Conservation (phyloP, 1,140 invertebrate species). For the Drosophila miranda region DNA sequence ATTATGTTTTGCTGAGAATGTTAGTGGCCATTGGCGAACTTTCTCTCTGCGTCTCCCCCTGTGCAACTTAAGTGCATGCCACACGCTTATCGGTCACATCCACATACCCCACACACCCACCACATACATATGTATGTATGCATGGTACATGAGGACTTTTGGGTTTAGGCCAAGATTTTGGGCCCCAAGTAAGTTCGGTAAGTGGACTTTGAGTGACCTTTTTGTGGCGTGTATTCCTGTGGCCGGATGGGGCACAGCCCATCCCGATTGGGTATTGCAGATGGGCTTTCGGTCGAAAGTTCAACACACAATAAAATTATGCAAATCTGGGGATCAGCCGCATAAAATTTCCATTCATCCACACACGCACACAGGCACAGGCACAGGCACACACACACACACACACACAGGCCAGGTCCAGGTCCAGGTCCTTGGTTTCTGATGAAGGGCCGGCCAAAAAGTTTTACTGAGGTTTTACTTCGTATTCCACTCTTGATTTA, state of each 20-base stretch:
- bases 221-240: slow-evolving; percentile 51
- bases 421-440: slow-evolving; percentile 22
- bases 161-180: slow-evolving; percentile 72
- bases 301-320: slow-evolving; percentile 78
- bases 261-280: slow-evolving; percentile 26
- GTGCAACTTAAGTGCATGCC: slow-evolving; percentile 75
- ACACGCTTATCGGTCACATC: slow-evolving; percentile 76
- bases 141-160: slow-evolving; percentile 42
- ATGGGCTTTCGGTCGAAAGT: slow-evolving; percentile 49
- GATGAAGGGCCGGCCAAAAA: slow-evolving; percentile 28
- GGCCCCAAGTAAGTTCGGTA: slow-evolving; percentile 61
- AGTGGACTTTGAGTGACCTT: slow-evolving; percentile 79
- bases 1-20: slow-evolving; percentile 41
- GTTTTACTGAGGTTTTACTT: slow-evolving; percentile 28
- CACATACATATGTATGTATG: not conserved
- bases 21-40: slow-evolving; percentile 69
- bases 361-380: slow-evolving; percentile 1
- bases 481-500: slow-evolving; percentile 51
- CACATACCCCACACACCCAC: slow-evolving; percentile 30
- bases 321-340: slow-evolving; percentile 65
- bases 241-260: not conserved
- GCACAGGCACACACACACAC: not conserved
- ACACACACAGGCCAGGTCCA: not conserved
- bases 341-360: slow-evolving; percentile 35
- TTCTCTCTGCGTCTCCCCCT: slow-evolving; percentile 35